Evolutionary conservation across 2,888 invertebrate genomes (phyloP).

Genomic region (Eulithis prunata): DNA sequence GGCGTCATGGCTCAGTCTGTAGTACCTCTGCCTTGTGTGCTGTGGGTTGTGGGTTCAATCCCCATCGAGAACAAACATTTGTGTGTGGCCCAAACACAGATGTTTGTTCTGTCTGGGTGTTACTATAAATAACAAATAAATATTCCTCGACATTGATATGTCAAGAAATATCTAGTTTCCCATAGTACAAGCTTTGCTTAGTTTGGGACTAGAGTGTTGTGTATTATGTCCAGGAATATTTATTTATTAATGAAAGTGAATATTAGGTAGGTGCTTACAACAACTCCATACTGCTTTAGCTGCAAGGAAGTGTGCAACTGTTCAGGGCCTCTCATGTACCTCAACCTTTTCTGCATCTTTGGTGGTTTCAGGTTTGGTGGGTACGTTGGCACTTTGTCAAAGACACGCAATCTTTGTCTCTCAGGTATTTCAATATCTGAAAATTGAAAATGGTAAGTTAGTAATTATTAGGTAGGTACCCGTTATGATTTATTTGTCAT

Average conservation of each 20-base stretch:
- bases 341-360: conserved; percentile 93
- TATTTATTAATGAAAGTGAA: conserved; percentile 30
- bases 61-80: no score
- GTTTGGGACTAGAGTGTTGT: no score
- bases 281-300: conserved; percentile 96
- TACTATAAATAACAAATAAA: no score
- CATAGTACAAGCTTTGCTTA: neutral
- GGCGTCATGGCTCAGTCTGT: no score
- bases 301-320: conserved; percentile 91
- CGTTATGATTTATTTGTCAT: no score
- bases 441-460: conserved; percentile 4
- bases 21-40: no score
- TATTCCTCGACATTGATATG: no score
- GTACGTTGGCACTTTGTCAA: conserved; percentile 90
- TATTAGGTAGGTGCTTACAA: conserved; percentile 83
- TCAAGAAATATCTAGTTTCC: no score
- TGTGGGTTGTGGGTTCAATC: no score
- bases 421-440: conserved; percentile 90
- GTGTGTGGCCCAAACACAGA: no score
- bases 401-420: conserved; percentile 86
- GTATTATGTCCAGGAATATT: neutral
- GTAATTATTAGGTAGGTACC: no score
- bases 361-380: conserved; percentile 88
- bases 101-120: no score
- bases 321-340: conserved; percentile 97